Percentiles rank a stretch among this genome's conserved stretches.
phyloP scores from a whole-genome alignment of 2,888 invertebrate species.

The Oconnorella tubifera region DNA sequence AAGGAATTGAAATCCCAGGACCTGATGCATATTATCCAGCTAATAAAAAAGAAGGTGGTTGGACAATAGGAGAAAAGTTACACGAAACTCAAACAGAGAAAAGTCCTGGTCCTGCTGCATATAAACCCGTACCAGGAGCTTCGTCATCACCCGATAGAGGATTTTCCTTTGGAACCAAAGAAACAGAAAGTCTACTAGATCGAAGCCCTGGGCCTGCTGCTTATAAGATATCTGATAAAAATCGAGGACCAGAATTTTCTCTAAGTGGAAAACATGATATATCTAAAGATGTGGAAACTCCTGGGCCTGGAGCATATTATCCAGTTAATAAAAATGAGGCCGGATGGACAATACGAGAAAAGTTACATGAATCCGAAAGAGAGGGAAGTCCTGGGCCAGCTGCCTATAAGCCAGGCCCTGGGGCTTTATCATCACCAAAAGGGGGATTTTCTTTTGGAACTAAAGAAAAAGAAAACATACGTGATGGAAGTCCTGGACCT shows the following conservation, averaged over 20 bases:
- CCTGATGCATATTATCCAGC: not conserved
- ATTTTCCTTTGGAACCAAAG: not conserved
- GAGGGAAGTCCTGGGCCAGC: slow-evolving; percentile 15
- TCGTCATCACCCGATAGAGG: not conserved
- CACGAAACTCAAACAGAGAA: not conserved
- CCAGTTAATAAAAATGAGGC: not conserved
- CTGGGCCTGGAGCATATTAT: not conserved
- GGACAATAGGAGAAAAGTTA: slow-evolving; percentile 1
- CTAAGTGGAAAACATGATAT: not conserved
- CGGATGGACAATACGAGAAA: slow-evolving; percentile 8
- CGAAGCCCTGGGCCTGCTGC: slow-evolving; percentile 12
- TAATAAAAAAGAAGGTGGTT: not conserved
- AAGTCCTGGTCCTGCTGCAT: slow-evolving; percentile 5
- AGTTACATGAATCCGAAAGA: not conserved
- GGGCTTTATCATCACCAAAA: not conserved
- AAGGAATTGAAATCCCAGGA: not conserved
- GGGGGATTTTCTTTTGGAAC: not conserved
- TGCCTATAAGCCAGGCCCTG: slow-evolving; percentile 6
- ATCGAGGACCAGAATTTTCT: not conserved
- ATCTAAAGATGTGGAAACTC: not conserved
- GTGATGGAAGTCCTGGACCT: slow-evolving; percentile 10
- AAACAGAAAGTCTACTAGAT: not conserved
- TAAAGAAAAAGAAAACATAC: not conserved
- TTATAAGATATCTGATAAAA: not conserved
- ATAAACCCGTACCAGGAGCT: not conserved